phyloP scores from a whole-genome alignment of 2,113 vertebrate species.

The Sterrhoptilus dennistouni region DNA sequence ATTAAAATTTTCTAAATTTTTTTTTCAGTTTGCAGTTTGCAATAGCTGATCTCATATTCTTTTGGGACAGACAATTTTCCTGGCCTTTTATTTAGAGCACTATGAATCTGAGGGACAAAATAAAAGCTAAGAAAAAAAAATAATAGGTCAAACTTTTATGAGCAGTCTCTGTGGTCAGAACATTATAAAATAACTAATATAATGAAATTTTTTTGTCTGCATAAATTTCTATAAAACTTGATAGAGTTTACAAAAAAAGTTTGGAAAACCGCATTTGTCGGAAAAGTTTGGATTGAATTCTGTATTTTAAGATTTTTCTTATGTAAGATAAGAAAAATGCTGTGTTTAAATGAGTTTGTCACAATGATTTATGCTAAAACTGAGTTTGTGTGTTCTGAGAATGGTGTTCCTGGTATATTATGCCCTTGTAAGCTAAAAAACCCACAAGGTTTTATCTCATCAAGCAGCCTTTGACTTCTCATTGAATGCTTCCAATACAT shows the following conservation, averaged over 20 bases:
- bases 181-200: not conserved
- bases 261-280: not conserved
- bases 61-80: not conserved
- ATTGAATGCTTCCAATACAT: not conserved
- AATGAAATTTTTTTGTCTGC: not conserved
- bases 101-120: not conserved
- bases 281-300: not conserved
- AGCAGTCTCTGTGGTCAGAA: not conserved
- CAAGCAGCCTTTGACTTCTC: not conserved
- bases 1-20: not conserved
- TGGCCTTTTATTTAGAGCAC: not conserved
- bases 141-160: not conserved
- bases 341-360: not conserved
- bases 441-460: not conserved
- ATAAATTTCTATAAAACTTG: not conserved
- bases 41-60: not conserved
- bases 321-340: not conserved
- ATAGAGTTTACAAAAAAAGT: not conserved
- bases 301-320: not conserved
- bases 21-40: not conserved
- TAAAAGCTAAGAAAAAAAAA: not conserved
- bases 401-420: not conserved
- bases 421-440: not conserved
- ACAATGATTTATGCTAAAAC: conserved; percentile 11
- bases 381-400: not conserved